Conservation (phyloP, 2,797 vertebrate species). For the Artibeus jamaicensis region DNA sequence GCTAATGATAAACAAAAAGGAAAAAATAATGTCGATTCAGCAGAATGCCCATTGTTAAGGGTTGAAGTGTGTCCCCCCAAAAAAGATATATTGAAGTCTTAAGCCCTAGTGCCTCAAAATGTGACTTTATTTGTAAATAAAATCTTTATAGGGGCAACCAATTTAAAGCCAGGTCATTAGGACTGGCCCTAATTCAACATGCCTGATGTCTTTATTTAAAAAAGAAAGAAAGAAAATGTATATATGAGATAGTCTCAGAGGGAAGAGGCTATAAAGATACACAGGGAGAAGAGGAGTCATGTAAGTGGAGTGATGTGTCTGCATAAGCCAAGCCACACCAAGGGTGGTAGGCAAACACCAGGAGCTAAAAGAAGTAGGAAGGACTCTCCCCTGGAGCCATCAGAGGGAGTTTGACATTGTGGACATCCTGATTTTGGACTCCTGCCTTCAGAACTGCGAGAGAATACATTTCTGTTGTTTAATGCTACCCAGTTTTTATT, state of each 20-base stretch:
- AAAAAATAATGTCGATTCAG: not conserved
- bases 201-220: not conserved
- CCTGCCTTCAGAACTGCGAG: not conserved
- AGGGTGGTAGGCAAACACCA: not conserved
- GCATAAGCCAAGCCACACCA: rapidly evolving
- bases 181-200: not conserved
- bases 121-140: not conserved
- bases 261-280: not conserved
- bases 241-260: not conserved
- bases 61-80: not conserved
- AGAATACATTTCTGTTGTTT: not conserved
- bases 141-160: not conserved
- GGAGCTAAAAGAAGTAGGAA: not conserved
- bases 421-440: not conserved
- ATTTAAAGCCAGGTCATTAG: not conserved
- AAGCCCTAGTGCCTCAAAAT: not conserved
- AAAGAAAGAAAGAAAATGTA: not conserved
- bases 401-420: not conserved
- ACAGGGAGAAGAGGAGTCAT: not conserved
- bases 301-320: not conserved
- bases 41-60: not conserved
- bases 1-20: too few species aligned
- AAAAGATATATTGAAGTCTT: not conserved
- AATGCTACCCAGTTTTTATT: not conserved
- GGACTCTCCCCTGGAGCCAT: not conserved